These are phyloP conservation scores for Alouatta palliata DNA, from an alignment of 2,113 vertebrate species.

Conservation along the genomic window DNA sequence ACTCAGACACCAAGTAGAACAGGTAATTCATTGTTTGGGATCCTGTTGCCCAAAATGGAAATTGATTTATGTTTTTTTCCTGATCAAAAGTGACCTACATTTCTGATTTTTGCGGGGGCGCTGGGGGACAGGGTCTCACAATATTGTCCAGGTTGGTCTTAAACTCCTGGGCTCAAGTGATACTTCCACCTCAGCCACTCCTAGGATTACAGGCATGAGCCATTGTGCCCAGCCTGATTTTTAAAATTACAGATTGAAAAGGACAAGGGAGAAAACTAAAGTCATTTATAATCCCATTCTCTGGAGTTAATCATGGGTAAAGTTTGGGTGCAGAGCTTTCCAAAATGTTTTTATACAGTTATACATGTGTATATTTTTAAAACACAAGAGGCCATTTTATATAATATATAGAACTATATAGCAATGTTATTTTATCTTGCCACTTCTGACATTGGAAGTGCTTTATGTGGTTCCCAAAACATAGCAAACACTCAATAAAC, in stretches of 20 bases:
- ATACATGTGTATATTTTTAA: neutral
- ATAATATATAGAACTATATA: neutral
- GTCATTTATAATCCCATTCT: neutral
- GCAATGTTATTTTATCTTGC: neutral
- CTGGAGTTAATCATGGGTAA: neutral
- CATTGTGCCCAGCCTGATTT: too few species aligned
- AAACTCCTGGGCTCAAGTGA: too few species aligned
- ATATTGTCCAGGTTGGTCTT: too few species aligned
- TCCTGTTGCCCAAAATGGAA: neutral
- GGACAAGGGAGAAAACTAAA: neutral
- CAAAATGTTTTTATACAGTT: neutral
- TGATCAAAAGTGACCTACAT: neutral
- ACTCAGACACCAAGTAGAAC: constrained; percentile 84
- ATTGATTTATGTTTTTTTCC: neutral
- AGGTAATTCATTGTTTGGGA: constrained; percentile 83
- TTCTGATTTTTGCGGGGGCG: neutral
- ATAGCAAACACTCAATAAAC: neutral
- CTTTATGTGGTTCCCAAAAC: neutral
- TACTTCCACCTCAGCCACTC: too few species aligned
- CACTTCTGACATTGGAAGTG: neutral
- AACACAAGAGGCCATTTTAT: neutral
- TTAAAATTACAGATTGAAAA: neutral
- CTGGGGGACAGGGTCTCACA: too few species aligned
- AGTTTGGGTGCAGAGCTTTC: neutral
- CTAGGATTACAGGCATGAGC: too few species aligned